A percentile compares a stretch with the other conserved stretches of the same genome.
Evolutionary conservation across 2,113 vertebrate species (phyloP).

Genomic region (Pseudorhombus dupliciocellatus): DNA sequence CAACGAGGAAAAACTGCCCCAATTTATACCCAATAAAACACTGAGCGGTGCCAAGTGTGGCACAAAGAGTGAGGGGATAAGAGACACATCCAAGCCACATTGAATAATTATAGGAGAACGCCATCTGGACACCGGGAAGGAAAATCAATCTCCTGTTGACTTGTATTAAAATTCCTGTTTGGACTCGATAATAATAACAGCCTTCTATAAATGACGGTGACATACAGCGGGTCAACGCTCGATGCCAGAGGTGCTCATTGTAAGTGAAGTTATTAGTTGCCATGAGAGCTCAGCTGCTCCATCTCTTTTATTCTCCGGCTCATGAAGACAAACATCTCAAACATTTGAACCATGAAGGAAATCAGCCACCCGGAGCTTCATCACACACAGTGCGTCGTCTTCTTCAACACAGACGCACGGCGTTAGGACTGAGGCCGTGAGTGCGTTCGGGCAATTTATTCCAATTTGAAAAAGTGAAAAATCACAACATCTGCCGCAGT

Average conservation of each 20-base stretch:
- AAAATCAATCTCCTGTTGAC: constrained; percentile 56
- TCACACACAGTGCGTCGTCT: constrained; percentile 48
- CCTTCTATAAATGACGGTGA: constrained; percentile 14
- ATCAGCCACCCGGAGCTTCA: constrained; percentile 54
- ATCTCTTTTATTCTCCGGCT: constrained; percentile 43
- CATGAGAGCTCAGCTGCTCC: constrained; percentile 32
- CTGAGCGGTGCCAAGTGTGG: neutral
- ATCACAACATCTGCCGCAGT: neutral
- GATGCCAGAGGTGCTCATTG: constrained; percentile 26
- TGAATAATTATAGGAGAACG: constrained; percentile 70
- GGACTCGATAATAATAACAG: constrained; percentile 15
- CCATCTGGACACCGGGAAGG: constrained; percentile 27
- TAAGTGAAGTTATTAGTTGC: constrained; percentile 44
- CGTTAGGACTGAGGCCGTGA: constrained; percentile 1
- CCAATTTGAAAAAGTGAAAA: neutral
- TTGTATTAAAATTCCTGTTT: constrained; percentile 12
- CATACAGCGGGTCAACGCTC: neutral
- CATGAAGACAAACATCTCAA: constrained; percentile 61
- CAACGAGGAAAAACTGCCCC: constrained; percentile 17
- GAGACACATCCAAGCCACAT: constrained; percentile 42
- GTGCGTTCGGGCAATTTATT: neutral
- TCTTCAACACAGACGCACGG: constrained; percentile 36
- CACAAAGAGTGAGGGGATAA: constrained; percentile 43
- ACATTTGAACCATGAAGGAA: constrained; percentile 67
- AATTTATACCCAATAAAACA: constrained; percentile 36